Conservation (phyloP, 2,888 invertebrate species). For the Invenusta paracnida region DNA sequence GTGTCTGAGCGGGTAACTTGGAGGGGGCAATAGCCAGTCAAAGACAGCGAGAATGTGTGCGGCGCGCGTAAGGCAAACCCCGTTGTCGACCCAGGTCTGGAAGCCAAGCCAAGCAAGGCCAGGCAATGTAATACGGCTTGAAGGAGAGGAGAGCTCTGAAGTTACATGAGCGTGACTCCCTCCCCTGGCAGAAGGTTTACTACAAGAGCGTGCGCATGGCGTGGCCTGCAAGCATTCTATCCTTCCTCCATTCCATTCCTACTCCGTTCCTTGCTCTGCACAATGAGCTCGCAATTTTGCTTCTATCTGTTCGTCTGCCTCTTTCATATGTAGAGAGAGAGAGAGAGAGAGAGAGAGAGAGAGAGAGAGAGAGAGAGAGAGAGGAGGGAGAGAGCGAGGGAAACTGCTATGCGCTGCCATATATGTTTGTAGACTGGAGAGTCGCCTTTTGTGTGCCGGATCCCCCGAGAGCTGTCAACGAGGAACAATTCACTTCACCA, state of each 20-base stretch:
- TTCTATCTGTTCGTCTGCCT: neutral
- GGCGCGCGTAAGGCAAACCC: neutral
- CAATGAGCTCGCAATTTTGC: neutral
- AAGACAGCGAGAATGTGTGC: neutral
- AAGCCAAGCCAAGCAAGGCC: too few species aligned
- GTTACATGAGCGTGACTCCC: constrained; percentile 6
- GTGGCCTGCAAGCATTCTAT: neutral
- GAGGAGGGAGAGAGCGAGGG: too few species aligned
- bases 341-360: too few species aligned
- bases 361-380: too few species aligned
- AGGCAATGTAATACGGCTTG: too few species aligned
- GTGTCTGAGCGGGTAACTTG: too few species aligned
- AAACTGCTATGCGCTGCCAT: too few species aligned
- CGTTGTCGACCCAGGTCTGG: neutral
- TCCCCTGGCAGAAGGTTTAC: neutral
- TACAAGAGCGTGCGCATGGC: neutral
- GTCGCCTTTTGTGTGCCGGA: neutral
- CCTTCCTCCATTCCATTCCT: neutral
- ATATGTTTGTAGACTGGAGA: neutral
- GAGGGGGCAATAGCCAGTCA: constrained; percentile 19
- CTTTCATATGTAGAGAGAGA: too few species aligned
- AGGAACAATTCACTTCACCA: constrained; percentile 9
- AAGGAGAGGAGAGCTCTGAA: neutral
- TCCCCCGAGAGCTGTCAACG: constrained; percentile 5
- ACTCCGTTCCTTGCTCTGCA: neutral